phyloP scores from a whole-genome alignment of 2,113 vertebrate genomes.

The Copsychus sechellarum region DNA sequence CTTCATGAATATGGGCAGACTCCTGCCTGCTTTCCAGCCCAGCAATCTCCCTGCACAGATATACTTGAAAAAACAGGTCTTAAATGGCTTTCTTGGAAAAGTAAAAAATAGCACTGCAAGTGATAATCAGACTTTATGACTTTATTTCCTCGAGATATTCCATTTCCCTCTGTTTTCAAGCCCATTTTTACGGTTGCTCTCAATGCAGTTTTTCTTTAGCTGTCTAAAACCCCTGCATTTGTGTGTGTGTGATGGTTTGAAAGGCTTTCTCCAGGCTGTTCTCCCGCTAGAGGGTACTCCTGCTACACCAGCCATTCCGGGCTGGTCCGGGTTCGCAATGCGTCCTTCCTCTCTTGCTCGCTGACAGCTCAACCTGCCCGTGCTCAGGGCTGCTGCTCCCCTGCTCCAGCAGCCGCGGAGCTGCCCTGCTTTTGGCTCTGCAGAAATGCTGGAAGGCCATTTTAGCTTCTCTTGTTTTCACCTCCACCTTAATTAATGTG shows the following conservation, averaged over 20 bases:
- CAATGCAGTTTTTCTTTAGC: neutral
- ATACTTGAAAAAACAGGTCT: neutral
- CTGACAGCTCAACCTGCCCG: neutral
- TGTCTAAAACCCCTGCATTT: neutral
- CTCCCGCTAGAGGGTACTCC: conserved; percentile 63
- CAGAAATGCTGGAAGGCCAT: neutral
- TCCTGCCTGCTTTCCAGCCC: neutral
- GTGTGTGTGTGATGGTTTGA: neutral
- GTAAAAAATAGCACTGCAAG: neutral
- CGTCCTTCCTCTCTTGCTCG: neutral
- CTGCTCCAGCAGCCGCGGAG: neutral
- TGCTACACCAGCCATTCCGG: neutral
- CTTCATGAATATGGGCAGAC: neutral
- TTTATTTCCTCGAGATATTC: neutral
- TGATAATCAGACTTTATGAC: neutral
- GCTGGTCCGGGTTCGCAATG: neutral
- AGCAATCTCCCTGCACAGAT: fast-evolving
- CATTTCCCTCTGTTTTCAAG: neutral
- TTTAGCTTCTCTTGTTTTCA: neutral
- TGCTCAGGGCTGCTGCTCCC: neutral
- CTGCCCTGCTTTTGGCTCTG: neutral
- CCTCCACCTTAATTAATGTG: neutral
- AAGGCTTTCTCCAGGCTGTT: neutral
- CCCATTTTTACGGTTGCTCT: neutral
- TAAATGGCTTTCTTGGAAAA: neutral